A percentile compares a stretch with the other conserved stretches of the same genome.
Conservation (phyloP, 1,140 invertebrate genomes). For the Trichomalopsis sarcophagae region DNA sequence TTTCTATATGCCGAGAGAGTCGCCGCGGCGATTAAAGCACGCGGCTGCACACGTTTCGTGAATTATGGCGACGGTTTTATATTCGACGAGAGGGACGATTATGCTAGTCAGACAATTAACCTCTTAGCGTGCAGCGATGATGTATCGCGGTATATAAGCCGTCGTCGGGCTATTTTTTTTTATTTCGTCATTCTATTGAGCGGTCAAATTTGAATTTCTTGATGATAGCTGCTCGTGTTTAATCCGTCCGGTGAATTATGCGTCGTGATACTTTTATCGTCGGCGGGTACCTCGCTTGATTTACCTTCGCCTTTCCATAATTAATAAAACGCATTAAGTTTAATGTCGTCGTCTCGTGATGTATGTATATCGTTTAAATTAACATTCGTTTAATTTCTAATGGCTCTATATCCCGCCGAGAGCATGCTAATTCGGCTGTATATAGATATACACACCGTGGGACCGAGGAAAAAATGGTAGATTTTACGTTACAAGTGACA, state of each 20-base stretch:
- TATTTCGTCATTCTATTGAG: neutral
- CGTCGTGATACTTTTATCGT: neutral
- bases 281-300: neutral
- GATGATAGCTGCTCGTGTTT: neutral
- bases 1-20: neutral
- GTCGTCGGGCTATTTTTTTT: neutral
- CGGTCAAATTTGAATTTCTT: neutral
- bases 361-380: too few species aligned
- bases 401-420: too few species aligned
- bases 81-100: neutral
- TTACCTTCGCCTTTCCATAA: neutral
- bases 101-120: neutral
- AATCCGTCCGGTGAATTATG: neutral
- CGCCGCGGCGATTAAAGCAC: neutral
- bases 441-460: too few species aligned
- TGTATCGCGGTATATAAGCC: neutral
- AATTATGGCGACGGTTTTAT: slow-evolving; percentile 3
- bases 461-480: too few species aligned
- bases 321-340: neutral
- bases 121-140: neutral
- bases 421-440: too few species aligned
- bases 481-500: too few species aligned
- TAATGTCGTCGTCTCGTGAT: neutral
- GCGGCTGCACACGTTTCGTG: neutral
- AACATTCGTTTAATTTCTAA: too few species aligned